Conservation (phyloP, 2,113 vertebrate species). For the Salvator merianae region DNA sequence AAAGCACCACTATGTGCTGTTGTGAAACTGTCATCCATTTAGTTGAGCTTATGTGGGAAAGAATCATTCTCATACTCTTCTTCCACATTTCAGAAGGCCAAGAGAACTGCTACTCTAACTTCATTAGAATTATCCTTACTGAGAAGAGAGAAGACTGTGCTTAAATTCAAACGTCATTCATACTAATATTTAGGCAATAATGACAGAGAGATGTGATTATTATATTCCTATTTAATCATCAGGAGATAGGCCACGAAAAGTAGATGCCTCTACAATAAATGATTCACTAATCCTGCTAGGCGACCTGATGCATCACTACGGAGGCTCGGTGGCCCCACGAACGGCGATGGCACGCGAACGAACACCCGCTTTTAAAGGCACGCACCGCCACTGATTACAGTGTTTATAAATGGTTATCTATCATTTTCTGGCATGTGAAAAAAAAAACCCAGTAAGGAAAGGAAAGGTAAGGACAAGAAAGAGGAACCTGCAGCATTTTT, state of each 20-base stretch:
- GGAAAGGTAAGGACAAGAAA: neutral
- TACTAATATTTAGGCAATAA: constrained; percentile 54
- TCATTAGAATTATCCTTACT: constrained; percentile 22
- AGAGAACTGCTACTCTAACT: constrained; percentile 11
- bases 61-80: no score
- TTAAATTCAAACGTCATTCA: constrained; percentile 30
- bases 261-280: constrained; percentile 48
- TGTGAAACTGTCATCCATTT: neutral
- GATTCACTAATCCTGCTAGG: constrained; percentile 27
- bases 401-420: neutral
- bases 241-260: constrained; percentile 39
- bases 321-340: no score
- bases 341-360: no score
- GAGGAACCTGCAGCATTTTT: constrained; percentile 4
- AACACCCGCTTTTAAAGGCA: no score
- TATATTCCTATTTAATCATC: constrained; percentile 55
- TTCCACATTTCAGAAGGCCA: no score
- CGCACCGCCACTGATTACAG: no score
- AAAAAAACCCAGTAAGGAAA: no score
- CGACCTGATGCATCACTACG: no score
- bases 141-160: neutral
- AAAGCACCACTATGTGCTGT: neutral
- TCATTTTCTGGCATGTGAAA: neutral
- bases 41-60: neutral
- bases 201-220: constrained; percentile 44